Conservation (phyloP, 2,888 invertebrate species). For the Heliconius ethilla region DNA sequence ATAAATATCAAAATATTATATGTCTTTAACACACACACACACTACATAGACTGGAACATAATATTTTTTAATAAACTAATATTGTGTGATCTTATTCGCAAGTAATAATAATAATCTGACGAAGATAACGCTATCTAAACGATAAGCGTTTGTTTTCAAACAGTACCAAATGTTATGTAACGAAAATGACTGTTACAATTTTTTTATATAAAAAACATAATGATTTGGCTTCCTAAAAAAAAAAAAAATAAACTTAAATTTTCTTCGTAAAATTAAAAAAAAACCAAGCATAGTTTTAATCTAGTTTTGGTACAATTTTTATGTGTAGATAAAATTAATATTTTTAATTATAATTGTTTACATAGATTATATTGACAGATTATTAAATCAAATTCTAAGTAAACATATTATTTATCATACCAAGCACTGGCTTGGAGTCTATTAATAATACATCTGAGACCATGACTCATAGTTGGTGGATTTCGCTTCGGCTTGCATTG, state of each 20-base stretch:
- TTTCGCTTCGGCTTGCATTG: slow-evolving; percentile 37
- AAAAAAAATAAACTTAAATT: too few species aligned
- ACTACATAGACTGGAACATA: too few species aligned
- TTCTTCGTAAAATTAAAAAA: too few species aligned
- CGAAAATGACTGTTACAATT: neutral
- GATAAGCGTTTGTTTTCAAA: slow-evolving; percentile 33
- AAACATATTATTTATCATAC: slow-evolving; percentile 21
- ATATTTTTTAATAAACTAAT: slow-evolving; percentile 8
- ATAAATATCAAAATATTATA: too few species aligned
- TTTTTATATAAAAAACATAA: neutral
- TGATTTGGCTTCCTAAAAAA: too few species aligned
- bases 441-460: slow-evolving; percentile 25
- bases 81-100: neutral
- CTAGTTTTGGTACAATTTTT: neutral
- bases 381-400: neutral
- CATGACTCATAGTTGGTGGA: slow-evolving; percentile 34
- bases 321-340: neutral
- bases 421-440: slow-evolving; percentile 20
- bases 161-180: slow-evolving; percentile 24
- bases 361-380: neutral
- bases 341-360: neutral
- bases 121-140: slow-evolving; percentile 22
- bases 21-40: too few species aligned
- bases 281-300: neutral
- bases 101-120: slow-evolving; percentile 28